A percentile compares a stretch with the other conserved stretches of the same genome.
phyloP scores from a whole-genome alignment of 2,113 vertebrate genomes.

The Scomber japonicus region DNA sequence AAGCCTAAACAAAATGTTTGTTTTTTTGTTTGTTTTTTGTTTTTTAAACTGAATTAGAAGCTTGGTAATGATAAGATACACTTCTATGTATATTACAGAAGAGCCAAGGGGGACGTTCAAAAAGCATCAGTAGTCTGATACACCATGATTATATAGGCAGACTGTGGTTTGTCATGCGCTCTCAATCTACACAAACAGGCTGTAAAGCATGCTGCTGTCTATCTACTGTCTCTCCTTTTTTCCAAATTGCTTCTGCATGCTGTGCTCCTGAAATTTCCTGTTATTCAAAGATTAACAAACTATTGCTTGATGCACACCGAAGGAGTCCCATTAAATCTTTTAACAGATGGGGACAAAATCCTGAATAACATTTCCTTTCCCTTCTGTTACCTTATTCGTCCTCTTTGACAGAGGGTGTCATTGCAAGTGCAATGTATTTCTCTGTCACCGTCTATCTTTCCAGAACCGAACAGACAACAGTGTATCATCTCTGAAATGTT shows the following conservation, averaged over 20 bases:
- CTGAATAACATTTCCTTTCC: slow-evolving; percentile 40
- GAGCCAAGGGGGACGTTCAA: neutral
- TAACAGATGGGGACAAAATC: slow-evolving; percentile 50
- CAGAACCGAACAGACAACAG: neutral
- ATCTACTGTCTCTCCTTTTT: neutral
- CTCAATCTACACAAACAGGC: slow-evolving; percentile 19
- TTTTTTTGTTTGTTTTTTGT: too few relatives aligned
- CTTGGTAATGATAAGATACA: slow-evolving; percentile 25
- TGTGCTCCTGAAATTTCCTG: slow-evolving; percentile 49
- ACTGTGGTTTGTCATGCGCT: slow-evolving; percentile 18
- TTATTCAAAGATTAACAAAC: slow-evolving; percentile 57
- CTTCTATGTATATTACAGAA: slow-evolving; percentile 30
- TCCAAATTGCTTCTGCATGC: slow-evolving; percentile 26
- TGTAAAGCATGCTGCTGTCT: neutral
- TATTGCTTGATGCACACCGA: slow-evolving; percentile 25
- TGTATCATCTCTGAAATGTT: slow-evolving; percentile 15
- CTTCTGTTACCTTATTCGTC: neutral
- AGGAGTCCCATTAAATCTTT: slow-evolving; percentile 27
- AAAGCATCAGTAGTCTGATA: slow-evolving; percentile 10
- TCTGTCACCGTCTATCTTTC: slow-evolving; percentile 33
- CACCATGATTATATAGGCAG: neutral
- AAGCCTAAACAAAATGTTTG: slow-evolving; percentile 13
- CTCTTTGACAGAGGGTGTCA: slow-evolving; percentile 18
- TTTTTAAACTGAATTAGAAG: slow-evolving; percentile 5
- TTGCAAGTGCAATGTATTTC: slow-evolving; percentile 30